phyloP scores from a whole-genome alignment of 1,140 invertebrate genomes.

The Plectrocnemia conspersa region DNA sequence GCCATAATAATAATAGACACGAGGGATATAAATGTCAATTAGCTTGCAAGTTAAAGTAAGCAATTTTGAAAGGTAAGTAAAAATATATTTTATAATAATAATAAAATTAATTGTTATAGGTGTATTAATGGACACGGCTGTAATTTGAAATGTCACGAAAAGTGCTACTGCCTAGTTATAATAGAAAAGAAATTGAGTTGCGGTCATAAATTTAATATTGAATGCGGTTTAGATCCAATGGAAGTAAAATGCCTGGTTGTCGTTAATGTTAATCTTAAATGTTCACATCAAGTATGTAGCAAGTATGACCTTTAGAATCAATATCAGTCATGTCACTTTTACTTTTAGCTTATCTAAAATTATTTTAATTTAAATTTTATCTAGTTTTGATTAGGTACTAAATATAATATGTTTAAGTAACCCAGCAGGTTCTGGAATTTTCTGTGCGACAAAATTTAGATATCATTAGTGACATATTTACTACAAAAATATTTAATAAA shows the following conservation, averaged over 20 bases:
- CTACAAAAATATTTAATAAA: too few relatives aligned
- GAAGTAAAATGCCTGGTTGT: conserved; percentile 39
- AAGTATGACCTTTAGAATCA: too few relatives aligned
- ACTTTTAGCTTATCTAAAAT: too few relatives aligned
- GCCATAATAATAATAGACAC: conserved; percentile 52
- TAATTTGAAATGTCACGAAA: conserved; percentile 45
- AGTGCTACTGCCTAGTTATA: conserved; percentile 46
- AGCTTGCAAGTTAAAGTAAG: too few relatives aligned
- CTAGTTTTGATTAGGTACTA: conserved; percentile 19
- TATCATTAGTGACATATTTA: too few relatives aligned
- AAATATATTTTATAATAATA: too few relatives aligned
- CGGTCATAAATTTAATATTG: conserved; percentile 43
- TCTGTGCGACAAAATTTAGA: too few relatives aligned
- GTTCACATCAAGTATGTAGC: conserved; percentile 50
- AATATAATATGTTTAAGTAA: not conserved
- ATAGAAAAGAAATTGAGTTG: conserved; percentile 47
- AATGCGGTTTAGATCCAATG: conserved; percentile 41
- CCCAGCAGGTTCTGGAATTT: not conserved
- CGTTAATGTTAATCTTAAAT: conserved; percentile 40
- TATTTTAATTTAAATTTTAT: not conserved
- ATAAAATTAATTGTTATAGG: too few relatives aligned
- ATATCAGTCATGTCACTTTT: too few relatives aligned
- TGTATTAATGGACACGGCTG: too few relatives aligned
- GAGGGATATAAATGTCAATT: conserved; percentile 47
- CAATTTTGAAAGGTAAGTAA: too few relatives aligned